Percentiles rank a stretch among this genome's conserved stretches.
phyloP scores from a whole-genome alignment of 2,888 invertebrate species.

The Nomada ruficornis region DNA sequence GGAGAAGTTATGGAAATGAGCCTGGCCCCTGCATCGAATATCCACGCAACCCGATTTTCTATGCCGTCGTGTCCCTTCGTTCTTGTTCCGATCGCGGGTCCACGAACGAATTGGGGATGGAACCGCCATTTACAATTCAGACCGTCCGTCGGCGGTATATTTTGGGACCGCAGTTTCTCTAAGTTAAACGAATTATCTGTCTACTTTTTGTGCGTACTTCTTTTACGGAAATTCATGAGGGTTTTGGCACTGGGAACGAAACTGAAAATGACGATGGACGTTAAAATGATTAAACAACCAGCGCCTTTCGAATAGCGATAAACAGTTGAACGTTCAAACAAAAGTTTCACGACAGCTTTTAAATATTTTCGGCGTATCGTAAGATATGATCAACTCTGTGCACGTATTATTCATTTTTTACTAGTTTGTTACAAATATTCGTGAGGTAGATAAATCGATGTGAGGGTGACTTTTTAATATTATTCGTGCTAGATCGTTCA shows the following conservation, averaged over 20 bases:
- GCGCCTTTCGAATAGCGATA: too few relatives aligned
- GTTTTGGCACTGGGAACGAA: neutral
- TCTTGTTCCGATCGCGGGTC: neutral
- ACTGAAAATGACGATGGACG: neutral
- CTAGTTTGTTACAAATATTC: neutral
- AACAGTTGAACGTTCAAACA: too few relatives aligned
- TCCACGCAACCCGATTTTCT: conserved; percentile 36
- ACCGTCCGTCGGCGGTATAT: neutral
- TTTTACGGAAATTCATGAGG: conserved; percentile 5
- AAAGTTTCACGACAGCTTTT: too few relatives aligned
- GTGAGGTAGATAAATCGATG: too few relatives aligned
- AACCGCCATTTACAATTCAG: conserved; percentile 2
- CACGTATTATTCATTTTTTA: neutral
- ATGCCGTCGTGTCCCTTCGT: conserved; percentile 8
- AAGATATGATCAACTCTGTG: neutral
- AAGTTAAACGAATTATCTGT: neutral
- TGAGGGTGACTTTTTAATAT: neutral
- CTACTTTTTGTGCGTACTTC: neutral
- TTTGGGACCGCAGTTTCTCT: neutral
- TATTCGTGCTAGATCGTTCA: neutral
- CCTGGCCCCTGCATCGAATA: conserved; percentile 34
- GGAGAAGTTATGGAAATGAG: conserved; percentile 51
- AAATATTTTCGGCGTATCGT: neutral
- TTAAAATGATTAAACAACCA: neutral
- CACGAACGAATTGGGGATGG: neutral